Percentiles rank a stretch among this genome's conserved stretches.
Conservation (phyloP, 2,797 vertebrate genomes). For the Helostoma temminkii region DNA sequence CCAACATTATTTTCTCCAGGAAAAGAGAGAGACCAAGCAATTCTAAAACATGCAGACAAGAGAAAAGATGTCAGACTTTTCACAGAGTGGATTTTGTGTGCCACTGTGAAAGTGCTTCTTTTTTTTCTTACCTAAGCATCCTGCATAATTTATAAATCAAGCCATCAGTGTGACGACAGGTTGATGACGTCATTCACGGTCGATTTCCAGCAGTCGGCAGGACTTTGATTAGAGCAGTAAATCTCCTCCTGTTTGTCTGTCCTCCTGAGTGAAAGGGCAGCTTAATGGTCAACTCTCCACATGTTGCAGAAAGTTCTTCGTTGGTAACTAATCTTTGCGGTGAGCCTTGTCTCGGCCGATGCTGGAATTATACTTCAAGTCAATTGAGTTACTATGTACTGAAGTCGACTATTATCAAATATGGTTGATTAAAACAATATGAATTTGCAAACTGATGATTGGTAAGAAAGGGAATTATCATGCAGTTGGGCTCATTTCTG, state of each 20-base stretch:
- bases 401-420: constrained; percentile 12
- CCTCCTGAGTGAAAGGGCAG: constrained; percentile 53
- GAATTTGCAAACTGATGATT: constrained; percentile 14
- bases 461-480: constrained; percentile 1
- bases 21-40: not conserved
- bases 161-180: constrained; percentile 71
- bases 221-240: constrained; percentile 78
- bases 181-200: constrained; percentile 80
- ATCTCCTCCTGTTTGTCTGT: constrained; percentile 74
- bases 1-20: not conserved
- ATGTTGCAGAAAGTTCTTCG: constrained; percentile 47
- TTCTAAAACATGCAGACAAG: constrained; percentile 8
- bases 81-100: constrained; percentile 2
- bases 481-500: not conserved
- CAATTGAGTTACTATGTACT: not conserved
- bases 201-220: constrained; percentile 76
- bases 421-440: constrained; percentile 29
- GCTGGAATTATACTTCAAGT: constrained; percentile 15
- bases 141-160: constrained; percentile 71
- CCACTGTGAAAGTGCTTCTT: constrained; percentile 5
- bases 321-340: constrained; percentile 18
- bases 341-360: constrained; percentile 22
- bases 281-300: constrained; percentile 55
- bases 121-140: constrained; percentile 24
- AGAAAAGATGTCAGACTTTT: constrained; percentile 14